phyloP scores from a whole-genome alignment of 2,113 vertebrate species.

The Marmota monax region DNA sequence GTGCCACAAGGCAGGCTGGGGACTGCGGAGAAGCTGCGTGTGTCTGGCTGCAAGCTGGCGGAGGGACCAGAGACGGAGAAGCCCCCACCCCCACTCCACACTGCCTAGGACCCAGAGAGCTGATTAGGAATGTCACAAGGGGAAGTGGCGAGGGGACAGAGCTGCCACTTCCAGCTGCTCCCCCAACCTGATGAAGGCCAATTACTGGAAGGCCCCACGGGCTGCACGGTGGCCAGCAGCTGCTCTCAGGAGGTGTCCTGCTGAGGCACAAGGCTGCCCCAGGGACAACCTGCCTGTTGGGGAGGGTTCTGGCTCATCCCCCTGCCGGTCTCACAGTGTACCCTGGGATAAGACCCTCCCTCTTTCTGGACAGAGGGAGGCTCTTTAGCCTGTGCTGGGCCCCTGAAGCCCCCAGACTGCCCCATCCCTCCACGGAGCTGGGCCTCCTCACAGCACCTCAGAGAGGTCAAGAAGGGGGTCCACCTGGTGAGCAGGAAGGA shows the following conservation, averaged over 20 bases:
- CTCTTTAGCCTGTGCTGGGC: background rate
- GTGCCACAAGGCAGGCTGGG: too few relatives aligned
- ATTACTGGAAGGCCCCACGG: background rate
- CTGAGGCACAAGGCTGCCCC: background rate
- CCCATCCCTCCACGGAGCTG: background rate
- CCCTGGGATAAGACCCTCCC: background rate
- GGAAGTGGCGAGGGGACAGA: background rate
- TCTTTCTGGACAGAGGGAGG: background rate
- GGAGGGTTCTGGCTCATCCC: background rate
- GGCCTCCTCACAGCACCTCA: background rate
- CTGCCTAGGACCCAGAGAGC: background rate
- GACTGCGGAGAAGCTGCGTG: background rate
- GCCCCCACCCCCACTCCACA: background rate
- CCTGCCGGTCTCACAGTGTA: background rate
- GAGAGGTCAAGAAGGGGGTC: background rate
- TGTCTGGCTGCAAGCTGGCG: background rate
- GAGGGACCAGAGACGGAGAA: background rate
- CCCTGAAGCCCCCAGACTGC: too few relatives aligned
- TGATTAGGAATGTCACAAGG: background rate
- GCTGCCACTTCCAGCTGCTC: conserved; percentile 8
- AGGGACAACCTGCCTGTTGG: background rate
- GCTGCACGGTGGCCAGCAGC: background rate
- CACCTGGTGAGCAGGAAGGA: background rate
- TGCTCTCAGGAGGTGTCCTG: background rate
- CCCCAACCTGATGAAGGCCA: conserved; percentile 7